Base-by-base conservation (phyloP, 2,888 invertebrate species). In the Netelia melanura region DNA sequence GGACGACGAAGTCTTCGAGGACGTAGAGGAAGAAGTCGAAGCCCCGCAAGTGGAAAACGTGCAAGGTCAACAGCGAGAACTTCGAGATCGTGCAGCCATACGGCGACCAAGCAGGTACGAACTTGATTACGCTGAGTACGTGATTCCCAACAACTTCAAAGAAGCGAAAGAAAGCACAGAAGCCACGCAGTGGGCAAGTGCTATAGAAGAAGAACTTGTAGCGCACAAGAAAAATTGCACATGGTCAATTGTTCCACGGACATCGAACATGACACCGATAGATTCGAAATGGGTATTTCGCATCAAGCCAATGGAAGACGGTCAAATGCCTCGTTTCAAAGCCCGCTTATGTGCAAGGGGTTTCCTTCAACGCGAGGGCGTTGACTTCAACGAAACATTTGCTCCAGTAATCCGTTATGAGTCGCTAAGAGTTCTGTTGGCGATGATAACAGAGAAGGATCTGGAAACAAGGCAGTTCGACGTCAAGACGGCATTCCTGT, bases 401-500 rank as follows among this genome's bases (percentile, higher is more conserved):
- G n/a, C n/a, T n/a, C n/a, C n/a, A n/a, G n/a, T n/a, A n/a, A n/a
- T n/a, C n/a, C n/a, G n/a, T n/a, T n/a, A n/a, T n/a, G 84, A 84
- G 21, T 83, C 81, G 0, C 10, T 87, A 5, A 17, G 84, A 11
- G 64, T 64, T 0, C 9, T 89, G 0, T 71, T 89, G 1, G 85
- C 87, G 14, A 43, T 86, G n/a, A 88, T 86, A 23, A 87, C 88
- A 8, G 68, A 67, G 9, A 68, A 87, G 30, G 71, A 84, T 21
- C 21, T 86, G 10, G 83, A 87, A 23, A 10, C 86, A 10, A 17
- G n/a, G 1, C 84, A 86, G 43, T 88, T 87, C 68, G 89, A 88
- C 25, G 83, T 89, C 0, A 72, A 82, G 11, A 86, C 88, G 5
- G 88, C 86, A 0, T 89, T 89, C 25, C 58, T 86, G 5, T 83